These are phyloP conservation scores for Smutsia gigantea DNA, from an alignment of 2,797 vertebrate species.

Conservation along the genomic window DNA sequence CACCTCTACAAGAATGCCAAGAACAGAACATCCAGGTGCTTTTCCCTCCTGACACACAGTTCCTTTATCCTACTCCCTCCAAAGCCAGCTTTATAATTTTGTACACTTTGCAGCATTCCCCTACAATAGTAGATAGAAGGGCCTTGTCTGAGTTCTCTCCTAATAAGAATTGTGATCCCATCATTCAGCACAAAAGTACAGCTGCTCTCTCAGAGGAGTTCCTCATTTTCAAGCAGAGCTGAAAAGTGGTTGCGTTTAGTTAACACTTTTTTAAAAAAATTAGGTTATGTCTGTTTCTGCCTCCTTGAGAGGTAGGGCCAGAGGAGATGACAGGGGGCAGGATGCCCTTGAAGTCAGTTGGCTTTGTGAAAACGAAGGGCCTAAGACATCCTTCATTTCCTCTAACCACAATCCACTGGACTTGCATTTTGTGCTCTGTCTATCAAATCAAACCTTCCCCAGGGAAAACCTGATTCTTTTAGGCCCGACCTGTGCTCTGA, in stretches of 20 bases:
- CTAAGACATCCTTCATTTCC: slow-evolving; percentile 79
- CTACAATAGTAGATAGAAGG: neutral
- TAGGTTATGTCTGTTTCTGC: slow-evolving; percentile 57
- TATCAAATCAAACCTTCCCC: slow-evolving; percentile 80
- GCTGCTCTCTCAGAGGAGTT: slow-evolving; percentile 20
- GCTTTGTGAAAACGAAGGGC: slow-evolving; percentile 77
- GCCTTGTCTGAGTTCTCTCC: neutral
- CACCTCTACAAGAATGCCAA: neutral
- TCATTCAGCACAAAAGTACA: slow-evolving; percentile 45
- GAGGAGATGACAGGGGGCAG: slow-evolving; percentile 50
- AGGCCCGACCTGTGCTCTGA: slow-evolving; percentile 75
- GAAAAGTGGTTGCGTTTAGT: neutral
- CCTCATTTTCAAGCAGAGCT: slow-evolving; percentile 60
- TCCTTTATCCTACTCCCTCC: neutral
- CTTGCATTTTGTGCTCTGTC: slow-evolving; percentile 79
- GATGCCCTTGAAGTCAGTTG: slow-evolving; percentile 77
- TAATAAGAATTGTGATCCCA: slow-evolving; percentile 54
- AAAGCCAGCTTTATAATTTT: slow-evolving; percentile 41
- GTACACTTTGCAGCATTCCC: neutral
- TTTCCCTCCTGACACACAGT: neutral
- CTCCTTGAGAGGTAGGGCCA: slow-evolving; percentile 11
- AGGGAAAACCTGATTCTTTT: slow-evolving; percentile 81
- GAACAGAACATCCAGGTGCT: neutral
- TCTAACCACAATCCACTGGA: slow-evolving; percentile 79
- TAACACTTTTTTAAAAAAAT: neutral